Conservation (phyloP, 2,797 vertebrate genomes). For the Pyrrhura leucotis region DNA sequence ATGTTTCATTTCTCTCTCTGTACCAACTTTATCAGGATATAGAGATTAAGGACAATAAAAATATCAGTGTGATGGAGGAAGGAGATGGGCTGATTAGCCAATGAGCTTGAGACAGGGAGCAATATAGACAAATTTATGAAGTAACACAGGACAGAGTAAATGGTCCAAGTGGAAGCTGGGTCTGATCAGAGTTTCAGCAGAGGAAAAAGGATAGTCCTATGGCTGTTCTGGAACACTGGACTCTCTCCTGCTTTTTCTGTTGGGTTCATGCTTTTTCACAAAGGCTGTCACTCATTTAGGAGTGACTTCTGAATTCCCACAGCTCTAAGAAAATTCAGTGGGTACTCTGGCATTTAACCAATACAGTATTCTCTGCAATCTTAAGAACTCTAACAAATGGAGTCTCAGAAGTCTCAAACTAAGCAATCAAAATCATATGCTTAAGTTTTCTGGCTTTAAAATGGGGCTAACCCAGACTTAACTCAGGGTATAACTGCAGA, state of each 20-base stretch:
- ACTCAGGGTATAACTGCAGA: neutral
- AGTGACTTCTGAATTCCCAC: neutral
- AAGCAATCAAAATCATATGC: neutral
- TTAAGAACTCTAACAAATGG: neutral
- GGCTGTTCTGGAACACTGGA: neutral
- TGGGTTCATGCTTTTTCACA: neutral
- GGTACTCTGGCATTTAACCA: neutral
- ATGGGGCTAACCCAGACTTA: neutral
- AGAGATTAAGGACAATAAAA: conserved; percentile 2
- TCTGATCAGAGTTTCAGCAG: neutral
- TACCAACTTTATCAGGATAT: neutral
- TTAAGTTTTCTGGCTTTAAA: neutral
- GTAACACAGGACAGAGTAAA: neutral
- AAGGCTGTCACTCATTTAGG: neutral
- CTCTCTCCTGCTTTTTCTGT: neutral
- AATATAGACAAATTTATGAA: neutral
- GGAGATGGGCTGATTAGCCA: neutral
- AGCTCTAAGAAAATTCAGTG: neutral
- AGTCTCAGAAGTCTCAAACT: neutral
- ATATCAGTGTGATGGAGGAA: neutral
- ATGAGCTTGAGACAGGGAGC: neutral
- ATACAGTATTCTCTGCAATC: neutral
- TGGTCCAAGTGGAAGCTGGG: neutral
- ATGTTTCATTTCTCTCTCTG: conserved; percentile 6
- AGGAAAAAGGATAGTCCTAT: neutral